phyloP scores from a whole-genome alignment of 2,797 vertebrate genomes.

The Sebastes reedi region DNA sequence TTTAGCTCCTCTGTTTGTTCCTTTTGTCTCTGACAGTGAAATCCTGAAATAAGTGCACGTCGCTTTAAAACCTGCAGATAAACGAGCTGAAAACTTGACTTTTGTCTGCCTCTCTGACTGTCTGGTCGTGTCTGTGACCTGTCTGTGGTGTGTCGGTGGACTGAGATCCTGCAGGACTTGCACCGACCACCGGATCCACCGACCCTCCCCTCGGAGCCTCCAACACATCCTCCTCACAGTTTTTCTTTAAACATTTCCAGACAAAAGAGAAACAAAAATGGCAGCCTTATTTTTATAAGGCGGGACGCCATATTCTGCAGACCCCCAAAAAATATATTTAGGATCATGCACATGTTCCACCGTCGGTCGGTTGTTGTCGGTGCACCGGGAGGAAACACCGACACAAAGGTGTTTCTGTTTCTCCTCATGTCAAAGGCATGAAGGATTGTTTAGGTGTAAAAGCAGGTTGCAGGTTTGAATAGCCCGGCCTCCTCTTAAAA shows the following conservation, averaged over 20 bases:
- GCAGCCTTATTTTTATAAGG: conserved; percentile 98
- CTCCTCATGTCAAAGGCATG: conserved; percentile 80
- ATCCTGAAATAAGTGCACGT: conserved; percentile 49
- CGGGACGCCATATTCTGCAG: conserved; percentile 98
- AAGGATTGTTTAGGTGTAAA: conserved; percentile 89
- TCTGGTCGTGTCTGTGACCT: too few species aligned
- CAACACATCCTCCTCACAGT: conserved; percentile 89
- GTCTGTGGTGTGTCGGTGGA: too few species aligned
- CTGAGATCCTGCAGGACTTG: conserved; percentile 6
- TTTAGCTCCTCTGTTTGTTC: background rate
- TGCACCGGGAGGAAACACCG: background rate
- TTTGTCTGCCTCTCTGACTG: conserved; percentile 53
- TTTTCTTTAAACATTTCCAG: conserved; percentile 95
- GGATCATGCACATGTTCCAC: too few species aligned
- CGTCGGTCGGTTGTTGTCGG: too few species aligned
- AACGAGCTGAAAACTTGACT: conserved; percentile 56
- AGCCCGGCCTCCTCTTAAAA: conserved; percentile 88
- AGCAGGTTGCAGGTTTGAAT: conserved; percentile 88
- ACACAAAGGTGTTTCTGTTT: conserved; percentile 75
- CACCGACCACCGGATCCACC: background rate
- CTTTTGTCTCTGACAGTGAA: conserved; percentile 60
- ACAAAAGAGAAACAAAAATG: conserved; percentile 99
- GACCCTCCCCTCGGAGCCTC: conserved; percentile 70
- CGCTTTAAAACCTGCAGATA: conserved; percentile 41
- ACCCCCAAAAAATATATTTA: conserved; percentile 71